phyloP scores from a whole-genome alignment of 2,113 vertebrate genomes.

The Fulmarus glacialis region DNA sequence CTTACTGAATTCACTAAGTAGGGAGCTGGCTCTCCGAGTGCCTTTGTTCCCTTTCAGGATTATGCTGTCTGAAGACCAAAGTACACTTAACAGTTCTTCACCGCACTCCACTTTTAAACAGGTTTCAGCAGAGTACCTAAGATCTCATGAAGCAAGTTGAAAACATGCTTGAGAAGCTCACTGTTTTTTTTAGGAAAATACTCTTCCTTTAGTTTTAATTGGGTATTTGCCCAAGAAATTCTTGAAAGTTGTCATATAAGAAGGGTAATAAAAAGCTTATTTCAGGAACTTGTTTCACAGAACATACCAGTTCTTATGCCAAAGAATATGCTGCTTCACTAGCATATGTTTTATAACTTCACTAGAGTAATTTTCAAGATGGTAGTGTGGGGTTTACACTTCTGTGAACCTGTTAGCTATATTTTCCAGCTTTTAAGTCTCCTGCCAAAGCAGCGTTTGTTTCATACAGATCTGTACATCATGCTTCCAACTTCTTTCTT shows the following conservation, averaged over 20 bases:
- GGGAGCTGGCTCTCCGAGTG: background rate
- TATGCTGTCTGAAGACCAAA: background rate
- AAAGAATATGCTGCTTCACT: background rate
- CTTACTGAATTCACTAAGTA: background rate
- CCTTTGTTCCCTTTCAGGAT: background rate
- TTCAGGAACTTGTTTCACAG: conserved; percentile 2
- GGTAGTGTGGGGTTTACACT: background rate
- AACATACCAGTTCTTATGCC: background rate
- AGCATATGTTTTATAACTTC: conserved; percentile 42
- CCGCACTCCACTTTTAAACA: background rate
- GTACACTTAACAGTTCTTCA: background rate
- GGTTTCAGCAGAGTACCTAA: background rate
- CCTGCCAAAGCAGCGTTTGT: conserved; percentile 45
- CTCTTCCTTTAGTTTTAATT: background rate
- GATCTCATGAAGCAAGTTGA: background rate
- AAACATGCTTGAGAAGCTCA: background rate
- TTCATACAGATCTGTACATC: conserved; percentile 24
- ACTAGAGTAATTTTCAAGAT: conserved; percentile 39
- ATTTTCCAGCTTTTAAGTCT: conserved; percentile 25
- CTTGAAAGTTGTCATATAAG: background rate
- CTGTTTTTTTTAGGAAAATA: background rate
- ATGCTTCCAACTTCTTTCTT: background rate
- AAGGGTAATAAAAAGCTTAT: background rate
- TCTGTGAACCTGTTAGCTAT: conserved; percentile 36
- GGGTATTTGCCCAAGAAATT: background rate